Base-by-base conservation (phyloP, 2,888 invertebrate genomes). In the Rhimphoctona megacephalus region DNA sequence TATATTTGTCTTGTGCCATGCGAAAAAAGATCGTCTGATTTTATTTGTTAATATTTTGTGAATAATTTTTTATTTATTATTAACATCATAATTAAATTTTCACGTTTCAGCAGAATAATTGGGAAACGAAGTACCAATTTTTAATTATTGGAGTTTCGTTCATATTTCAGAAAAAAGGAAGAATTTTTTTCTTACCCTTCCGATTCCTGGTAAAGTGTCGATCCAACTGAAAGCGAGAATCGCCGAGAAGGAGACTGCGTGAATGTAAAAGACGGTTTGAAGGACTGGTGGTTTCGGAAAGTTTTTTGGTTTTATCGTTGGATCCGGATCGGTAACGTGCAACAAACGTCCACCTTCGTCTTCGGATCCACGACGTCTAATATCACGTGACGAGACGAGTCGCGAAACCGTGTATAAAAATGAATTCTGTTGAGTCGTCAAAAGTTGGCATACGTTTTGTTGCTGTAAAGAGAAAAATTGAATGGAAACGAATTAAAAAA, bases 341-440 rank as follows among this genome's bases (percentile, higher is more conserved):
- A 94, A 81, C 72, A 94, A 82, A 83, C 93, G 89, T 22, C 94
- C 93, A 5, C 93, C 93, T 61, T 93, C 93, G 30, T 92, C 92
- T 49, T 93, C 93, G 4, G 89, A 90, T 5, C 92, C 91, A 14
- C 92, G 90, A 19, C 92, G 90, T 81, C 92, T 90, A 22, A 93
- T 92, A 76, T 95, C 95, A 43, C 95, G 94, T n/a, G 94, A 95
- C 1, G 95, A 95, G 25, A 95, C 95, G 79, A 95, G 90, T 64
- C 95, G 94, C 11, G 95, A 95, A 14, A 95, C 95, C 36, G 95
- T 95, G 83, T 95, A 94, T 30, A 95, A 90, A 30, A 95, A 94
- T 43, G 93, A 92, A 84, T 90, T 93, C 80, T 92, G 92, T 77
- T 92, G 93, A n/a, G 90, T 91, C 39, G 93, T 92, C 77, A 93